Evolutionary conservation across 2,888 invertebrate species (phyloP), one percentile per base, ranked within the genome.

Genomic region (Galeruca laticollis): DNA sequence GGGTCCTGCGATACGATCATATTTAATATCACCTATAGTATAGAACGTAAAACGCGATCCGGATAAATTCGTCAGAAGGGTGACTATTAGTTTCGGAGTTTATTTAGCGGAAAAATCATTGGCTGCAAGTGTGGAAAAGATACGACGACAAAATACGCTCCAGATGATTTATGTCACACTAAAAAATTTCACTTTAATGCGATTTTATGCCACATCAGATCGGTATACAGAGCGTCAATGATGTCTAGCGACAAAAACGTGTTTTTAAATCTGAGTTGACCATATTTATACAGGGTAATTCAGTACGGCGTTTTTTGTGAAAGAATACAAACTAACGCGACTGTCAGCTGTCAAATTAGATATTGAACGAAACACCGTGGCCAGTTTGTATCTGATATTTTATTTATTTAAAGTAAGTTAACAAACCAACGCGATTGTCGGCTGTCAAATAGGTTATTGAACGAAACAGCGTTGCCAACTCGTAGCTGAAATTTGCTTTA

Each of bases 41-140:
- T 47, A 15, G 8, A 47, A 15, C 15, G 47, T 47, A 47, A 47
- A 47, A 18, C 9, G 18, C 18, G 13, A 40, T 40, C 5, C 40
- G 8, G 47, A 47, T 47, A 47, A 47, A 67, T 61, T 68, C 49
- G 56, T 47, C 47, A 35, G 69, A 65, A n/a, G 69, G 69, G 69
- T 69, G 60, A 64, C 47, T 43, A 73, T 73, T 63, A 61, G 64
- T 69, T 59, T 49, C 51, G 69, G 64, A 74, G 68, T 75, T 75
- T 75, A 75, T 75, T 75, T 75, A 73, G 68, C 71, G 75, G 73
- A 73, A 75, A 73, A 66, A 68, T 73, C 73, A 75, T 75, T 73
- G 73, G 71, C 68, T 69, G 67, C 74, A 70, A 71, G 74, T 73
- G 74, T 64, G 71, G 71, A 71, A 71, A 64, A 64, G 68, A 69